Conservation (phyloP, 2,113 vertebrate species). For the Pyrgilauda ruficollis region DNA sequence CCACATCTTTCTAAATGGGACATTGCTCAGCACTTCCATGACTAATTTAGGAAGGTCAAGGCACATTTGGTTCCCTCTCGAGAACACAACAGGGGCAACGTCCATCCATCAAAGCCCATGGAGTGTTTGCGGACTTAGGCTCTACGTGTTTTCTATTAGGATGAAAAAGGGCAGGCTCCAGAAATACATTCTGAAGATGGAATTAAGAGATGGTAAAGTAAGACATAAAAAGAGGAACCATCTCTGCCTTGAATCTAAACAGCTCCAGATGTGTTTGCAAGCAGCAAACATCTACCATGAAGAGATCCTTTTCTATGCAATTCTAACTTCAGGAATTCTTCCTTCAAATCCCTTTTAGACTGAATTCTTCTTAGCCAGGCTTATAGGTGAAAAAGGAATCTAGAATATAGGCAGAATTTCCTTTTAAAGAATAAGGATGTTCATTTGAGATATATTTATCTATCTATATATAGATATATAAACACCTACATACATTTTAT, state of each 20-base stretch:
- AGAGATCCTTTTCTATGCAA: background rate
- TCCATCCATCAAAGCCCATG: background rate
- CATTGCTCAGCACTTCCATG: slow-evolving; percentile 24
- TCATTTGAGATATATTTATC: background rate
- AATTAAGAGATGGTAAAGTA: background rate
- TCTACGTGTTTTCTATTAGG: background rate
- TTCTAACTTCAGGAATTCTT: background rate
- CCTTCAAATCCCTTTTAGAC: background rate
- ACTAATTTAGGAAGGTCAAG: slow-evolving; percentile 25
- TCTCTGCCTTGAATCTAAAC: background rate
- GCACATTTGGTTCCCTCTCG: background rate
- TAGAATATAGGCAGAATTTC: background rate
- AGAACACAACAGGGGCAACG: background rate
- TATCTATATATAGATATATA: background rate
- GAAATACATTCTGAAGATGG: background rate
- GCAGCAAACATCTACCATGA: background rate
- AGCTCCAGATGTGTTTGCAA: background rate
- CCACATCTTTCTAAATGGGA: slow-evolving; percentile 11
- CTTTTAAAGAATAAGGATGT: background rate
- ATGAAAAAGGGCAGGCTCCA: background rate
- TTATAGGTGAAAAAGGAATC: background rate
- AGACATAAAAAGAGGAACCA: background rate
- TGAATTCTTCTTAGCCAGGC: background rate
- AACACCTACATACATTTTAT: background rate
- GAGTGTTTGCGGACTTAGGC: background rate